Evolutionary conservation across 2,113 vertebrate genomes (phyloP).

Genomic region (Stigmatopora argus): DNA sequence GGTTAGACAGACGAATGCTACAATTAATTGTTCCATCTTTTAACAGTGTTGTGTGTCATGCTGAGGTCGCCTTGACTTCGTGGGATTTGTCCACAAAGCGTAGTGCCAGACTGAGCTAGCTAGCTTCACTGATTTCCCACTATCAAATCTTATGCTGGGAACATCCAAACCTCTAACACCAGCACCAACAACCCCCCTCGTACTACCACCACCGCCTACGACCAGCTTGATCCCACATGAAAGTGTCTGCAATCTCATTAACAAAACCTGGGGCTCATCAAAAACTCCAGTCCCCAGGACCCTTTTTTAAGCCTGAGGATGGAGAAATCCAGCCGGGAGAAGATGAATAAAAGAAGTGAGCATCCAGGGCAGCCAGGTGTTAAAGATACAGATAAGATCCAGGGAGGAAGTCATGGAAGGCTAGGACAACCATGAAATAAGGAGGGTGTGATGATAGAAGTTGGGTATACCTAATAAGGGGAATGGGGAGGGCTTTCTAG

Average conservation of each 20-base stretch:
- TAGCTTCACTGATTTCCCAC: constrained; percentile 28
- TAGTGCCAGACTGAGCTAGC: constrained; percentile 14
- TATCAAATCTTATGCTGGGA: constrained; percentile 38
- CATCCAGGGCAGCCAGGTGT: constrained; percentile 50
- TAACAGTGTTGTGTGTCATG: constrained; percentile 37
- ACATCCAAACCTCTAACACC: constrained; percentile 45
- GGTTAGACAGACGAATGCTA: constrained; percentile 46
- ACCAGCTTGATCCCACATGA: constrained; percentile 61
- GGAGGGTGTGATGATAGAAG: constrained; percentile 40
- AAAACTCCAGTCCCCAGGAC: constrained; percentile 34
- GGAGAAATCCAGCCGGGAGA: constrained; percentile 35
- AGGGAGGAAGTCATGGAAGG: constrained; percentile 30
- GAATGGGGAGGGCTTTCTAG: constrained; percentile 19
- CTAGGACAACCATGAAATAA: constrained; percentile 40
- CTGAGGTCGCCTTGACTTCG: constrained; percentile 38
- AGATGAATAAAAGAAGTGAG: constrained; percentile 26
- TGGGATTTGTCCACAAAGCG: constrained; percentile 42
- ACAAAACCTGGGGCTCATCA: constrained; percentile 48
- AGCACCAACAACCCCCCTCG: constrained; percentile 31
- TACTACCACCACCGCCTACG: constrained; percentile 17
- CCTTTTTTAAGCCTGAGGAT: constrained; percentile 48
- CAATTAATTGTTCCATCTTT: constrained; percentile 26
- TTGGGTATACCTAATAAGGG: constrained; percentile 26
- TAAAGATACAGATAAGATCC: constrained; percentile 48
- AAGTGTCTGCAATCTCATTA: constrained; percentile 62